Conservation (phyloP, 2,888 invertebrate genomes). For the Chymomyza procnemis region DNA sequence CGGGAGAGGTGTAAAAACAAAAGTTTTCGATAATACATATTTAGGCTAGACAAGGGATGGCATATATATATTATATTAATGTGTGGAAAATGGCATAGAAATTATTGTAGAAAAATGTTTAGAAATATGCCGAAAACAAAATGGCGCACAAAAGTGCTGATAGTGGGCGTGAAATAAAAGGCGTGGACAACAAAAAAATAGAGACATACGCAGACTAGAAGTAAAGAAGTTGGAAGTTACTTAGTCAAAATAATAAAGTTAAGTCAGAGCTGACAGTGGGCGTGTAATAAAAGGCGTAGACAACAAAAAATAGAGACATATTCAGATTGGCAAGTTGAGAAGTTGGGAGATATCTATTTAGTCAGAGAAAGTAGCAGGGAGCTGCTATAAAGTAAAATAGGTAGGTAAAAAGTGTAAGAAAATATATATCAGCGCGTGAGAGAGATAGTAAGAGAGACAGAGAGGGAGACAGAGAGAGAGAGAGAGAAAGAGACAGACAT, state of each 20-base stretch:
- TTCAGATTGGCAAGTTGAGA: not conserved
- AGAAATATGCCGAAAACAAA: constrained; percentile 4
- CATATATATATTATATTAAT: constrained; percentile 42
- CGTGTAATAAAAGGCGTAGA: constrained; percentile 1
- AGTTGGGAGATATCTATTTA: not conserved
- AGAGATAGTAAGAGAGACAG: constrained; percentile 6
- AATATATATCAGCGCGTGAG: not conserved
- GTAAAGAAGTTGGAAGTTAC: too few relatives aligned
- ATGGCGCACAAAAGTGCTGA: not conserved
- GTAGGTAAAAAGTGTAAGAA: not conserved
- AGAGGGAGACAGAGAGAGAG: constrained; percentile 1
- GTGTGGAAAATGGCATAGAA: constrained; percentile 50
- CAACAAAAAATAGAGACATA: constrained; percentile 1
- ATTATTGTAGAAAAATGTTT: constrained; percentile 57
- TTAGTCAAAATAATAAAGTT: too few relatives aligned
- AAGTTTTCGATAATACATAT: constrained; percentile 9
- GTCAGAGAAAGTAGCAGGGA: not conserved
- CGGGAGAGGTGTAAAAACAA: constrained; percentile 2
- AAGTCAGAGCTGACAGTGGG: constrained; percentile 15
- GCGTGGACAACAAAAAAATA: constrained; percentile 51
- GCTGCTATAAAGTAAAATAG: not conserved
- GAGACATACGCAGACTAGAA: too few relatives aligned
- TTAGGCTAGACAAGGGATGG: constrained; percentile 29
- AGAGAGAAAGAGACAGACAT: constrained; percentile 10
- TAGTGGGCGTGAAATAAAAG: too few relatives aligned